Evolutionary conservation across 2,797 vertebrate species (phyloP).

Genomic region (Cossypha dichroa): DNA sequence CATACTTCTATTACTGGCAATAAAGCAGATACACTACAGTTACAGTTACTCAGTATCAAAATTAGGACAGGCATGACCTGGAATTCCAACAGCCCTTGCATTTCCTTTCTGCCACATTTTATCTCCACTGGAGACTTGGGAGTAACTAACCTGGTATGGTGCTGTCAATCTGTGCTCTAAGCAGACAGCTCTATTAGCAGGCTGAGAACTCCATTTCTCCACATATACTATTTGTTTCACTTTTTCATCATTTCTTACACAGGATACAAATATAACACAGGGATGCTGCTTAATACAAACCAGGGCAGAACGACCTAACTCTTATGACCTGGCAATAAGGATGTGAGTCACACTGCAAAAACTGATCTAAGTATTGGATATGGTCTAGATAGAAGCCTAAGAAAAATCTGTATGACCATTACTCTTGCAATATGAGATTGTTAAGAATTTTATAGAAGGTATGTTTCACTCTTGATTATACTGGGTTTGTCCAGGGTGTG

Average conservation of each 20-base stretch:
- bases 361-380: fast-evolving
- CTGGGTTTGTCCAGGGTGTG: fast-evolving
- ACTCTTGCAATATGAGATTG: background rate
- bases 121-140: background rate
- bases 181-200: background rate
- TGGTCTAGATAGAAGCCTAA: background rate
- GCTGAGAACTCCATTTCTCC: background rate
- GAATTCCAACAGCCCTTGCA: background rate
- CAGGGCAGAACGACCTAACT: background rate
- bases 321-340: background rate
- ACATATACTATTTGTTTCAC: fast-evolving
- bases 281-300: background rate
- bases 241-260: background rate
- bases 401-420: background rate
- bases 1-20: background rate
- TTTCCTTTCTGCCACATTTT: background rate
- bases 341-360: background rate
- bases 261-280: background rate
- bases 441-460: background rate
- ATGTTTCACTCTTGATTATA: background rate
- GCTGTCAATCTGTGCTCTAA: background rate
- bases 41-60: background rate
- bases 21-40: background rate
- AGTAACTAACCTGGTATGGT: background rate
- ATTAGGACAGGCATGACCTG: background rate